Evolutionary conservation across 2,113 vertebrate genomes (phyloP), one percentile per base, ranked within the genome.

Genomic region (Scomber japonicus): DNA sequence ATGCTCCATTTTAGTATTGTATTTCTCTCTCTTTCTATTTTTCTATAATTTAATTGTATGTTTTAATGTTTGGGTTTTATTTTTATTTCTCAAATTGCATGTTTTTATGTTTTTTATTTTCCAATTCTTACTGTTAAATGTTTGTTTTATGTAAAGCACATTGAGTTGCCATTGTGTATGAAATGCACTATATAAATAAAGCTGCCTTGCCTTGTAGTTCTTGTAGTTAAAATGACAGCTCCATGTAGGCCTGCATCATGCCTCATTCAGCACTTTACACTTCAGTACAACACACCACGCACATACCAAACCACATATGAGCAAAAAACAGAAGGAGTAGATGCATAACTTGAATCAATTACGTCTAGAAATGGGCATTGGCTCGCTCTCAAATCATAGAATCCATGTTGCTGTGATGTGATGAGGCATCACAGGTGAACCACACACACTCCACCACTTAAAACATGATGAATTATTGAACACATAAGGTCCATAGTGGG

Each of bases 401-500:
- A 82, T 82, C 63, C 50, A 74, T 67, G 15, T 49, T 19, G 67
- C 72, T 78, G 11, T 21, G 7, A 54, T 50, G 54, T 59, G 45
- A 0, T 13, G 65, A 9, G 0, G 21, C 30, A 31, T 49, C 16
- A 15, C 65, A 64, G 59, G 75, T 48, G 19, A 73, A 44, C 49
- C 44, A 60, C 31, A 55, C 51, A 46, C 49, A 40, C 60, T 55
- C 49, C 11, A 49, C 15, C 48, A 76, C 76, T 60, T 59, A 71
- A 56, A 78, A n/a, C 21, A 56, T 14, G 35, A 68, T 75, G 55
- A 79, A 31, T 82, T 57, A 76, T 69, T 59, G 51, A 17, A 73
- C n/a, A 30, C 2, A 56, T 63, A 51, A 56, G 21, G 55, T 69
- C 14, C 31, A 27, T 27, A 27, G 24, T 27, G 24, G 24, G 24